A percentile compares a stretch with the other conserved stretches of the same genome.
phyloP scores from a whole-genome alignment of 1,140 invertebrate genomes.

The Pteromalus puparum region DNA sequence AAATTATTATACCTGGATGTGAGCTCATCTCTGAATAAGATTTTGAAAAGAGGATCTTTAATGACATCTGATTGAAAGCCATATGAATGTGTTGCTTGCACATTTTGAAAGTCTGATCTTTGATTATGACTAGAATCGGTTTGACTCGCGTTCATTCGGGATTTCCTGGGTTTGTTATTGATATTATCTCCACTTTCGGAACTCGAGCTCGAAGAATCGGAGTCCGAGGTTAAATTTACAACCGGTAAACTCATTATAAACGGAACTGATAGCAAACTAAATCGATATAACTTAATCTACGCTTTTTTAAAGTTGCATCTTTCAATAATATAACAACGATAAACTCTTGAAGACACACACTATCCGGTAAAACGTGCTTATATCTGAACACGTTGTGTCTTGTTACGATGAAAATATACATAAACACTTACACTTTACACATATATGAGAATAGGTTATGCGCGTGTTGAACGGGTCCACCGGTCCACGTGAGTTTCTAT shows the following conservation, averaged over 20 bases:
- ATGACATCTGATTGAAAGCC: neutral
- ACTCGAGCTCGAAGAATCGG: neutral
- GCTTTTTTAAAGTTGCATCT: neutral
- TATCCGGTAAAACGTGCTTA: neutral
- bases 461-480: too few species aligned
- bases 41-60: neutral
- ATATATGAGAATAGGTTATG: too few species aligned
- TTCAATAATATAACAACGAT: neutral
- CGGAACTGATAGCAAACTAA: neutral
- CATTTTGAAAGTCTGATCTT: neutral
- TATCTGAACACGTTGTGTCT: neutral
- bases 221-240: neutral
- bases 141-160: neutral
- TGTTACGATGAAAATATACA: neutral
- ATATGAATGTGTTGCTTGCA: neutral
- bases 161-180: neutral
- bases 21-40: neutral
- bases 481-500: too few species aligned
- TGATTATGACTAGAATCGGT: neutral
- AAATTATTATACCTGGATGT: neutral
- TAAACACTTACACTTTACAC: too few species aligned
- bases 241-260: neutral
- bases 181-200: neutral
- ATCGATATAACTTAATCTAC: neutral
- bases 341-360: neutral